Evolutionary conservation across 2,888 invertebrate species (phyloP).

Genomic region (Hanleya hanleyi): DNA sequence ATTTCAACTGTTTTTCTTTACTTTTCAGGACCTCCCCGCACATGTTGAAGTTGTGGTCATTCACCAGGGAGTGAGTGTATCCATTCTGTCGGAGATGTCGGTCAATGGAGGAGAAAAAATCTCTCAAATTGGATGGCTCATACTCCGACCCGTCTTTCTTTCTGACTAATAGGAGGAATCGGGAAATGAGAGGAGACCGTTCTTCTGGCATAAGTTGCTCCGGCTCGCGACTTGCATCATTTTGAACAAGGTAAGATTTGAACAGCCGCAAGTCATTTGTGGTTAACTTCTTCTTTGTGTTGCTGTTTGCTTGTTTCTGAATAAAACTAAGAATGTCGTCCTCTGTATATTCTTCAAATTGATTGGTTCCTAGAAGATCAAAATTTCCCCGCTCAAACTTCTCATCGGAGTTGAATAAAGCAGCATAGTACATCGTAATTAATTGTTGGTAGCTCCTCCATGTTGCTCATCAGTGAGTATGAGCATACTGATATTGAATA

Average conservation of each 20-base stretch:
- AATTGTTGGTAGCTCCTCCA: too few relatives aligned
- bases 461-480: too few relatives aligned
- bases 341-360: not conserved
- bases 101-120: not conserved
- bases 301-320: not conserved
- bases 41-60: not conserved
- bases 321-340: not conserved
- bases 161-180: not conserved
- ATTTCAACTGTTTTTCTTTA: conserved; percentile 1
- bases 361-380: not conserved
- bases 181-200: not conserved
- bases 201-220: not conserved
- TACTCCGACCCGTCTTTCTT: not conserved
- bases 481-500: too few relatives aligned
- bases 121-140: not conserved
- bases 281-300: not conserved
- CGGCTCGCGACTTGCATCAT: not conserved
- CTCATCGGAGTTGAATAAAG: too few relatives aligned
- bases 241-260: not conserved
- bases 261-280: not conserved
- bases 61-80: not conserved
- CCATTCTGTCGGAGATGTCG: not conserved
- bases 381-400: not conserved
- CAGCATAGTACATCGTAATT: too few relatives aligned
- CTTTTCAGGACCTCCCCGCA: not conserved